phyloP scores from a whole-genome alignment of 1,140 invertebrate species.

The Drosophila pseudoobscura region DNA sequence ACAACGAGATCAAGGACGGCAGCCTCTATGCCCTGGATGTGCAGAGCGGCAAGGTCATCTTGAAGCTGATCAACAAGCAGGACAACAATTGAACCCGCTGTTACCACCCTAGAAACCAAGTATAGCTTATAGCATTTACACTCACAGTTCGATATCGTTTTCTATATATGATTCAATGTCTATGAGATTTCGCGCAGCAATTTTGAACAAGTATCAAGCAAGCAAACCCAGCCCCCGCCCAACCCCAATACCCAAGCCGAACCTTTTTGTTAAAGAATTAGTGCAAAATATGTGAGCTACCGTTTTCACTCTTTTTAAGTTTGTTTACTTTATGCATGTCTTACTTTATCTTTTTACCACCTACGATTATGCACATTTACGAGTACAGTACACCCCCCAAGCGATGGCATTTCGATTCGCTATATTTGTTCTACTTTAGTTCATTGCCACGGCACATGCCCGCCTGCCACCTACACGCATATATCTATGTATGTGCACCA shows the following conservation, averaged over 20 bases:
- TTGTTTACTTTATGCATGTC: constrained; percentile 31
- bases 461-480: constrained; percentile 13
- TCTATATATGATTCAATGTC: constrained; percentile 71
- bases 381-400: constrained; percentile 18
- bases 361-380: constrained; percentile 11
- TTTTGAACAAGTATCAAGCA: constrained; percentile 62
- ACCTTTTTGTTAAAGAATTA: constrained; percentile 33
- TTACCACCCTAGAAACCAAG: constrained; percentile 32
- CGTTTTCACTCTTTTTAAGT: constrained; percentile 35
- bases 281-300: constrained; percentile 28
- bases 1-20: constrained; percentile 86
- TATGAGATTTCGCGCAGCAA: constrained; percentile 74
- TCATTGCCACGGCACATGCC: constrained; percentile 34
- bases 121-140: constrained; percentile 75
- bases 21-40: constrained; percentile 87
- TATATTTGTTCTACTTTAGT: constrained; percentile 37
- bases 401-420: constrained; percentile 41
- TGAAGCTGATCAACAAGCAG: constrained; percentile 80
- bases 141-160: constrained; percentile 22
- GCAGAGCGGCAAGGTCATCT: constrained; percentile 79
- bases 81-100: constrained; percentile 56
- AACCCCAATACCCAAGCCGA: neutral
- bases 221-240: neutral
- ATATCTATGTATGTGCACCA: constrained; percentile 35
- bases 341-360: constrained; percentile 27